phyloP scores from a whole-genome alignment of 2,113 vertebrate species.

The Entomyzon cyanotis region DNA sequence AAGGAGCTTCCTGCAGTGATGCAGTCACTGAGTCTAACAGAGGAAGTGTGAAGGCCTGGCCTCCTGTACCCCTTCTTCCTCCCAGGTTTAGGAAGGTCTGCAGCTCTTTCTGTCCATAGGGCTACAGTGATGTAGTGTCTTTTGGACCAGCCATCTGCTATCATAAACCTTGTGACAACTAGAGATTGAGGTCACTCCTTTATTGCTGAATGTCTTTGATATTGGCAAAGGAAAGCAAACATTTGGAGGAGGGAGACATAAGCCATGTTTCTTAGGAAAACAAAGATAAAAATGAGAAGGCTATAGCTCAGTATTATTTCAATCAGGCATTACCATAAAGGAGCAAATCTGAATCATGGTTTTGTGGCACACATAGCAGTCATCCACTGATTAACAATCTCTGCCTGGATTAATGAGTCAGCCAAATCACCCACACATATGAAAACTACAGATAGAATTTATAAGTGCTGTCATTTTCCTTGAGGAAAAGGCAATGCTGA shows the following conservation, averaged over 20 bases:
- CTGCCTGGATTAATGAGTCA: conserved; percentile 30
- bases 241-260: background rate
- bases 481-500: background rate
- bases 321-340: background rate
- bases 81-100: background rate
- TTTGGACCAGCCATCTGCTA: background rate
- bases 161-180: background rate
- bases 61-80: background rate
- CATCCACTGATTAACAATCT: conserved; percentile 1
- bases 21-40: background rate
- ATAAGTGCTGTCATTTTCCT: background rate
- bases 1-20: fast-evolving
- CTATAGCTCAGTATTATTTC: background rate
- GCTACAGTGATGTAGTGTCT: background rate
- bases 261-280: background rate
- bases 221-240: background rate
- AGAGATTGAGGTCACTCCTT: background rate
- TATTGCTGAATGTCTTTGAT: background rate
- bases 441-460: background rate
- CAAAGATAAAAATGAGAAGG: background rate
- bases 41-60: background rate
- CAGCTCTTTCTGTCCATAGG: background rate
- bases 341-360: conserved; percentile 14
- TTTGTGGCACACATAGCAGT: background rate
- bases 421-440: background rate